Evolutionary conservation across 2,888 invertebrate genomes (phyloP).

Genomic region (Tolmerus cingulatus): DNA sequence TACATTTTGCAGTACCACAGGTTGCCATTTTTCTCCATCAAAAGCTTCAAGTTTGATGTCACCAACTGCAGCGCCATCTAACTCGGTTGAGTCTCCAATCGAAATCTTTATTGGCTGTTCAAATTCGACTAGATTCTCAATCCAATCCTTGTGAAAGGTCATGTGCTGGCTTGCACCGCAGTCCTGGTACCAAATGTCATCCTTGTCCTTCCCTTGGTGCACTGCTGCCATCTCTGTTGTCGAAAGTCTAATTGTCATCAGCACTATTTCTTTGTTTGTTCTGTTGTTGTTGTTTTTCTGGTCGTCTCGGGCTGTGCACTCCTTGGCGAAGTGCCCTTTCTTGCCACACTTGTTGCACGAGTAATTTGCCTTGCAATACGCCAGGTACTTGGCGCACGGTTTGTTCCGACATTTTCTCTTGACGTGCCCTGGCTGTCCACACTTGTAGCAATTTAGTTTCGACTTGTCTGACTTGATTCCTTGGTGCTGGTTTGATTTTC

Average conservation of each 20-base stretch:
- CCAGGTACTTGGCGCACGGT: background rate
- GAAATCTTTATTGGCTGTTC: background rate
- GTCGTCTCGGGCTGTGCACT: background rate
- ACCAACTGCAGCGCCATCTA: background rate
- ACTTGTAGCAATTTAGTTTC: background rate
- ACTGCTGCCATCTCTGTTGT: background rate
- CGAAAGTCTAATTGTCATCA: background rate
- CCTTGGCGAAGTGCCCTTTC: background rate
- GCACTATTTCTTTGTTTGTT: background rate
- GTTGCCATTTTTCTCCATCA: background rate
- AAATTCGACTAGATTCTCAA: background rate
- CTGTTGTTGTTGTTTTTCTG: background rate
- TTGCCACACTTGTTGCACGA: background rate
- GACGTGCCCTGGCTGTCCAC: background rate
- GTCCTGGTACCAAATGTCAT: background rate
- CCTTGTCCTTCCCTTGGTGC: background rate
- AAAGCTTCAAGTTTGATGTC: background rate
- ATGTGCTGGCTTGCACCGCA: background rate
- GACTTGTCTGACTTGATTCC: background rate
- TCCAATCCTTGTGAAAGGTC: background rate
- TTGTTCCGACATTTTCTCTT: background rate
- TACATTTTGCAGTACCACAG: background rate
- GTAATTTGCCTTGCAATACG: background rate
- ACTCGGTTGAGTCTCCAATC: background rate
- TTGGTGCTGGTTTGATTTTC: background rate